phyloP scores from a whole-genome alignment of 2,888 invertebrate genomes.

The Xanthostigma xanthostigma region DNA sequence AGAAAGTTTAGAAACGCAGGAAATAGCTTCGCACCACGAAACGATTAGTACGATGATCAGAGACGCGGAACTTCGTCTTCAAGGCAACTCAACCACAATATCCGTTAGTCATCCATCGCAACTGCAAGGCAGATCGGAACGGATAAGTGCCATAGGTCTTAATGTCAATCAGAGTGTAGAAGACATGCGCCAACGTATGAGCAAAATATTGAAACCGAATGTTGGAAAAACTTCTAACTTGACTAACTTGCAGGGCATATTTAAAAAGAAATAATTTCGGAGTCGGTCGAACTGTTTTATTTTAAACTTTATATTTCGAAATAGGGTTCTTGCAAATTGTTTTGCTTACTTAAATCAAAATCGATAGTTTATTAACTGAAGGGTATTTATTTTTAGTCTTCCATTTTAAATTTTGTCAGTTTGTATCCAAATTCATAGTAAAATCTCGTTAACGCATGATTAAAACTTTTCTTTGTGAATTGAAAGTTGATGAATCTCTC shows the following conservation, averaged over 20 bases:
- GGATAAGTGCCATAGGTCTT: conserved; percentile 15
- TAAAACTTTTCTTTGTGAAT: too few species aligned
- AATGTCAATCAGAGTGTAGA: conserved; percentile 38
- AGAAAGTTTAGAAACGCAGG: conserved; percentile 31
- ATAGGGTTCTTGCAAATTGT: too few species aligned
- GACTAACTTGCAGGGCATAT: conserved; percentile 29
- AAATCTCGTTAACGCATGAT: too few species aligned
- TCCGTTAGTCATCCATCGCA: conserved; percentile 3
- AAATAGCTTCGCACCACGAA: conserved; percentile 32
- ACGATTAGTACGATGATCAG: conserved; percentile 33
- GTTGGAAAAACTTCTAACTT: conserved; percentile 25
- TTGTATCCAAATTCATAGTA: too few species aligned
- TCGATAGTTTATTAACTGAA: too few species aligned
- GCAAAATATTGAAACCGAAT: conserved; percentile 39
- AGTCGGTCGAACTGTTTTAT: background rate
- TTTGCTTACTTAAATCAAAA: too few species aligned
- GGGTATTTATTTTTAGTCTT: too few species aligned
- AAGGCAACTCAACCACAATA: conserved; percentile 10
- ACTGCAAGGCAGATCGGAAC: conserved; percentile 8
- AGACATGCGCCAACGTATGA: conserved; percentile 41
- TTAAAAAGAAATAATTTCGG: conserved; percentile 28
- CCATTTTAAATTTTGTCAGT: too few species aligned
- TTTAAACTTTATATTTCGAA: background rate
- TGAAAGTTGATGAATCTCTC: too few species aligned
- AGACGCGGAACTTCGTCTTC: conserved; percentile 35